Evolutionary conservation across 2,113 vertebrate species (phyloP).

Genomic region (Oncorhynchus clarkii): DNA sequence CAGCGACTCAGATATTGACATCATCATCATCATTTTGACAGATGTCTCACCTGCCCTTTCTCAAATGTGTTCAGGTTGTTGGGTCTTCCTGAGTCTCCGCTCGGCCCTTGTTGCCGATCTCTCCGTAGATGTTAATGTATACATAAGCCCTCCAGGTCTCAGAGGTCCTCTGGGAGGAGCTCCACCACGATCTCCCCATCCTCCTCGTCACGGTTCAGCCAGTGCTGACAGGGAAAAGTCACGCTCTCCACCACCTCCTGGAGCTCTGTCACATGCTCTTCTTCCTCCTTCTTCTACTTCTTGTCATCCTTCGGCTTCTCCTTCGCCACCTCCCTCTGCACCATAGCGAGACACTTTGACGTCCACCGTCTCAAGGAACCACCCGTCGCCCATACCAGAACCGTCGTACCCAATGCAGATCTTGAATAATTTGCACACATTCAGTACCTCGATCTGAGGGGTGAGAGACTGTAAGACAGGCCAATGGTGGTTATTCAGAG

Average conservation of each 20-base stretch:
- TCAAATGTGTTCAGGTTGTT: slow-evolving; percentile 95
- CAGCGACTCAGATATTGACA: background rate
- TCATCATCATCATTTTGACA: background rate
- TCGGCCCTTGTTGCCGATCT: slow-evolving; percentile 89
- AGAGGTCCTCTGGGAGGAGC: slow-evolving; percentile 76
- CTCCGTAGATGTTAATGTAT: slow-evolving; percentile 88
- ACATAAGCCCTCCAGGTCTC: slow-evolving; percentile 87
- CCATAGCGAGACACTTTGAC: slow-evolving; percentile 73
- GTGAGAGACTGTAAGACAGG: background rate
- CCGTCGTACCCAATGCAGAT: slow-evolving; percentile 91
- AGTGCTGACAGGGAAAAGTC: slow-evolving; percentile 81
- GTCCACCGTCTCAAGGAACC: slow-evolving; percentile 87
- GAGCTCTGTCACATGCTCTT: slow-evolving; percentile 58
- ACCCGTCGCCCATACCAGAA: slow-evolving; percentile 85
- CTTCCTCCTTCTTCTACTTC: slow-evolving; percentile 73
- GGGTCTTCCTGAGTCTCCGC: slow-evolving; percentile 84
- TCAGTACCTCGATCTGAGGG: slow-evolving; percentile 83
- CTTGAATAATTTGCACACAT: slow-evolving; percentile 91
- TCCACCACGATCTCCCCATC: slow-evolving; percentile 89
- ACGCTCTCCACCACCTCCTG: slow-evolving; percentile 80
- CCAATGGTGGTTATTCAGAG: background rate
- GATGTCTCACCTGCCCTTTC: slow-evolving; percentile 79
- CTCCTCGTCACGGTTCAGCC: slow-evolving; percentile 91
- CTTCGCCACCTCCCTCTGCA: slow-evolving; percentile 76
- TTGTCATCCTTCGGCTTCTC: slow-evolving; percentile 78